These are phyloP conservation scores for Brachyalestes nurse DNA, from an alignment of 2,797 vertebrate genomes.

Conservation along the genomic window DNA sequence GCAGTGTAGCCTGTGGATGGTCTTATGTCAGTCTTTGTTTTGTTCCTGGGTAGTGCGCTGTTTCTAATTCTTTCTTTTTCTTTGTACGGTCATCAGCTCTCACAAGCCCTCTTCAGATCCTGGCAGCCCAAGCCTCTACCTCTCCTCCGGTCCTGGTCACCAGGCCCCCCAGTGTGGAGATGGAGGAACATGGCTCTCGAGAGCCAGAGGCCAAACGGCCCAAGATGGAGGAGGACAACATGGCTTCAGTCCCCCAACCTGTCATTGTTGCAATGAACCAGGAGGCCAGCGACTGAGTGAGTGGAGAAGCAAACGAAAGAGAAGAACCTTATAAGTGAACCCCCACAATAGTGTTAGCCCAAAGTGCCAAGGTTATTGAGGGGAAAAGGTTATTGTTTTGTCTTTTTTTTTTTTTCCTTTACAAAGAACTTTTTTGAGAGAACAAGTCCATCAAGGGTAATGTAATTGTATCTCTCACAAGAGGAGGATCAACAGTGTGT, in stretches of 20 bases:
- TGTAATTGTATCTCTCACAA: slow-evolving; percentile 41
- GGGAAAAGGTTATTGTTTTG: slow-evolving; percentile 57
- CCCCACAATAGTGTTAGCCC: slow-evolving; percentile 57
- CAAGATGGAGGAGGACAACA: slow-evolving; percentile 83
- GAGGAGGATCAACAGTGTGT: slow-evolving; percentile 39
- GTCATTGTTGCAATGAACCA: slow-evolving; percentile 79
- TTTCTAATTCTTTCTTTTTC: neutral
- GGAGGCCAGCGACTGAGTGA: slow-evolving; percentile 61
- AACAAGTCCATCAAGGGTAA: slow-evolving; percentile 38
- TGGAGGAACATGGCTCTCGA: slow-evolving; percentile 70
- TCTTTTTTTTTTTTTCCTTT: slow-evolving; percentile 58
- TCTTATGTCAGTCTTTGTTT: neutral
- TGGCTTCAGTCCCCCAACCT: slow-evolving; percentile 74
- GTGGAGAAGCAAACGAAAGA: slow-evolving; percentile 63
- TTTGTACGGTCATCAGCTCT: slow-evolving; percentile 76
- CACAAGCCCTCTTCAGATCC: slow-evolving; percentile 92
- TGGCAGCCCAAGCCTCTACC: slow-evolving; percentile 95
- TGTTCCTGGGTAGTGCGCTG: neutral
- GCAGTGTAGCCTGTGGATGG: neutral
- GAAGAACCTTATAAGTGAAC: slow-evolving; percentile 72
- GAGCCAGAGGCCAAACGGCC: slow-evolving; percentile 89
- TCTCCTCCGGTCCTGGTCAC: slow-evolving; percentile 91
- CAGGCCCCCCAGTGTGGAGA: slow-evolving; percentile 75
- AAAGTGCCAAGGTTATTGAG: slow-evolving; percentile 74
- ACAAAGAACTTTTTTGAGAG: slow-evolving; percentile 49